Evolutionary conservation across 1,140 invertebrate species (phyloP).

Genomic region (Solen grandis): DNA sequence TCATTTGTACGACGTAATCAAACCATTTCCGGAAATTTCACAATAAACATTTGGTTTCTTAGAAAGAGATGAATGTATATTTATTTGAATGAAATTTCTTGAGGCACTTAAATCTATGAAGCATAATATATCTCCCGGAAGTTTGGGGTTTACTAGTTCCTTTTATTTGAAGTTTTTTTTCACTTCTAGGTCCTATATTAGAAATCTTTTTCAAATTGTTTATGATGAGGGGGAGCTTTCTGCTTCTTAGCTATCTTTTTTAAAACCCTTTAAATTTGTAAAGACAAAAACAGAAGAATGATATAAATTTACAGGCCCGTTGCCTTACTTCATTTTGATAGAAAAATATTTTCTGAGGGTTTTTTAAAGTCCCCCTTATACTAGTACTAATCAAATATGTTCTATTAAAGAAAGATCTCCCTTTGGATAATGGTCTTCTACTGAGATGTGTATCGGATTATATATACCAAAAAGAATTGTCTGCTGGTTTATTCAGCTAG

Average conservation of each 20-base stretch:
- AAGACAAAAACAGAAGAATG: background rate
- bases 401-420: slow-evolving; percentile 34
- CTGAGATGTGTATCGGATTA: slow-evolving; percentile 21
- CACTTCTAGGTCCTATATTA: too few species aligned
- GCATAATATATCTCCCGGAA: too few species aligned
- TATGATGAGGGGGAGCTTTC: too few species aligned
- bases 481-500: slow-evolving; percentile 25
- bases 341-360: slow-evolving; percentile 14
- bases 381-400: slow-evolving; percentile 6
- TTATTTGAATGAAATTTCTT: too few species aligned
- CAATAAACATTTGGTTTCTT: too few species aligned
- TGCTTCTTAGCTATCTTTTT: background rate
- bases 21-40: too few species aligned
- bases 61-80: too few species aligned
- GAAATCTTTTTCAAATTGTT: too few species aligned
- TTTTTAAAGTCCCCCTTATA: background rate
- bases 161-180: too few species aligned
- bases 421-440: slow-evolving; percentile 44
- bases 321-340: slow-evolving; percentile 29
- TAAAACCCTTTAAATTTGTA: slow-evolving; percentile 13
- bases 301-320: slow-evolving; percentile 3
- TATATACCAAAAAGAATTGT: slow-evolving; percentile 5
- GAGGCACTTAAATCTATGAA: too few species aligned
- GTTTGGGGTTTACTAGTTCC: too few species aligned
- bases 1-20: too few species aligned